Percentiles rank a stretch among this genome's conserved stretches.
Conservation (phyloP, 2,797 vertebrate species). For the Diplodus puntazzo region DNA sequence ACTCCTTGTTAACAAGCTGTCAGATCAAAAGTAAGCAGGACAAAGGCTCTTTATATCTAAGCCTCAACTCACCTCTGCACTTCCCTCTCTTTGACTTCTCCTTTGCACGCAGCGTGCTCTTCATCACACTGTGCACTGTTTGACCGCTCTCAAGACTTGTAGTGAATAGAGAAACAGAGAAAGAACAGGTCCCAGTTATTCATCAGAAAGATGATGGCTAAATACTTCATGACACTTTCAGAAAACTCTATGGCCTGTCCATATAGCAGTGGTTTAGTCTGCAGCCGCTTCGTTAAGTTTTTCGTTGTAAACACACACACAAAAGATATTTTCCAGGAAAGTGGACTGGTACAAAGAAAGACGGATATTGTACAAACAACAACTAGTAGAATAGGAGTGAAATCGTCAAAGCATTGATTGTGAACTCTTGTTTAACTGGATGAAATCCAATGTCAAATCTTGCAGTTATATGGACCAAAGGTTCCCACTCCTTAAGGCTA, state of each 20-base stretch:
- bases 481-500: no score
- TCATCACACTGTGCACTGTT: conserved; percentile 15
- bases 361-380: background rate
- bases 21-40: conserved; percentile 69
- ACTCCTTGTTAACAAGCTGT: conserved; percentile 65
- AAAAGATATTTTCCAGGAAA: background rate
- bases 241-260: background rate
- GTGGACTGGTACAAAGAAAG: no score
- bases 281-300: background rate
- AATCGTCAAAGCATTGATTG: background rate
- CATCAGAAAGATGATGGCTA: conserved; percentile 19
- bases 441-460: no score
- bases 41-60: conserved; percentile 36
- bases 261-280: background rate
- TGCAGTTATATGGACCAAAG: no score
- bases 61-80: conserved; percentile 20
- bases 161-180: conserved; percentile 24
- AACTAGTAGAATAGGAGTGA: background rate
- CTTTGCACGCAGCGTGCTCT: conserved; percentile 7
- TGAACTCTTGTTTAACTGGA: background rate
- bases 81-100: conserved; percentile 17
- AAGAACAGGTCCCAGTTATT: background rate
- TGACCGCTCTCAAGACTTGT: conserved; percentile 16
- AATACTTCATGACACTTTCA: conserved; percentile 8
- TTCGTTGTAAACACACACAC: background rate